Evolutionary conservation across 2,797 vertebrate species (phyloP).

Genomic region (Falco berigora): DNA sequence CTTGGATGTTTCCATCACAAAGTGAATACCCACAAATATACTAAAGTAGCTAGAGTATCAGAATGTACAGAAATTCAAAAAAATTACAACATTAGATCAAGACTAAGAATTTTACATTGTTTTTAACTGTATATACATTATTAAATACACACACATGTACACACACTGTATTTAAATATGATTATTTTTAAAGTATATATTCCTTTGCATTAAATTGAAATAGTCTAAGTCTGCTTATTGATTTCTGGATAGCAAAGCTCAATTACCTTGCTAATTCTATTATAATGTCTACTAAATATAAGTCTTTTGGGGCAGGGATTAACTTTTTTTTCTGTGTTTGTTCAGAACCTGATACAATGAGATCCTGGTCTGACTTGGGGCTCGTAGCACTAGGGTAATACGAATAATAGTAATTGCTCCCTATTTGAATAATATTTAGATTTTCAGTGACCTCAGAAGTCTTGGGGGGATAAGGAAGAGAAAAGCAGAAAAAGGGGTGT

Average conservation of each 20-base stretch:
- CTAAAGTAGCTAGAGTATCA: background rate
- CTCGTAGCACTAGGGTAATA: conserved; percentile 67
- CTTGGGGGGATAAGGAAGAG: background rate
- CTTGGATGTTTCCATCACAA: background rate
- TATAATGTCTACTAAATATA: conserved; percentile 33
- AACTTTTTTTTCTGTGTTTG: conserved; percentile 67
- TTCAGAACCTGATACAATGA: conserved; percentile 67
- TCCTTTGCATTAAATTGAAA: conserved; percentile 19
- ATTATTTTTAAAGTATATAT: background rate
- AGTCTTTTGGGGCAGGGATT: conserved; percentile 39
- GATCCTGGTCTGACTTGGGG: conserved; percentile 64
- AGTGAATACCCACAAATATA: background rate
- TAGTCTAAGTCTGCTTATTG: background rate
- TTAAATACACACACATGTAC: background rate
- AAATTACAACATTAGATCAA: background rate
- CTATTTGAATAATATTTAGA: conserved; percentile 52
- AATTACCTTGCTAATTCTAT: conserved; percentile 27
- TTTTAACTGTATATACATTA: background rate
- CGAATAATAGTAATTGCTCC: conserved; percentile 61
- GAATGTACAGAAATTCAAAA: background rate
- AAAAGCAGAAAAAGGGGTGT: background rate
- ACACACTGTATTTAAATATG: background rate
- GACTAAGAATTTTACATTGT: background rate
- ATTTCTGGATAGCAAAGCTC: conserved; percentile 20
- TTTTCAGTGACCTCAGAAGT: conserved; percentile 37